phyloP scores from a whole-genome alignment of 2,888 invertebrate species.

The Macaria notata region DNA sequence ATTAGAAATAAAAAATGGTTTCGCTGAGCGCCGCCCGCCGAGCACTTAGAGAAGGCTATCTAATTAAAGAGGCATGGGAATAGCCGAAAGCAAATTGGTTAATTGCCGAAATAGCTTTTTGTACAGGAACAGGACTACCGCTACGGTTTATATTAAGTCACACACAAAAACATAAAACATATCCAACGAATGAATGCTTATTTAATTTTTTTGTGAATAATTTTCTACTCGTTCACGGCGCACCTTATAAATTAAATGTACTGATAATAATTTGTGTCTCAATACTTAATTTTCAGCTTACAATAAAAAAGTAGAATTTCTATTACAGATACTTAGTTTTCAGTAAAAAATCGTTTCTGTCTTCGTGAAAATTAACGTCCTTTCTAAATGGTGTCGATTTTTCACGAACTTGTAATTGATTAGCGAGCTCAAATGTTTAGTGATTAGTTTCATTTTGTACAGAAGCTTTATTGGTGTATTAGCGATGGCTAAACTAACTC shows the following conservation, averaged over 20 bases:
- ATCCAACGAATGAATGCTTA: constrained; percentile 2
- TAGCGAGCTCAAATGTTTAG: too few species aligned
- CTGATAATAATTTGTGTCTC: constrained; percentile 3
- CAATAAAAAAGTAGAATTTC: too few species aligned
- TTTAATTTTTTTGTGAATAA: constrained; percentile 20
- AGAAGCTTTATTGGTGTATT: constrained; percentile 17
- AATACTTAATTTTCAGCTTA: background rate
- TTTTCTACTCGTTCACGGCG: constrained; percentile 3
- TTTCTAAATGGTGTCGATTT: constrained; percentile 6
- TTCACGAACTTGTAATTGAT: constrained; percentile 1
- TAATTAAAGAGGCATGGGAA: constrained; percentile 55
- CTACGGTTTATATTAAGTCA: constrained; percentile 2
- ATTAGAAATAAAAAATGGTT: constrained; percentile 11
- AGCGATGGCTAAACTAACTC: constrained; percentile 6
- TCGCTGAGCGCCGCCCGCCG: constrained; percentile 4
- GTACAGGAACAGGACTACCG: constrained; percentile 8
- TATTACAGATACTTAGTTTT: too few species aligned
- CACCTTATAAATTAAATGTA: constrained; percentile 1
- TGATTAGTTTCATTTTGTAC: constrained; percentile 5
- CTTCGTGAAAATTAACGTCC: constrained; percentile 24
- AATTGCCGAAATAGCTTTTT: constrained; percentile 43
- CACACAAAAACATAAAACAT: constrained; percentile 7
- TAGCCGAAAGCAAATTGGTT: constrained; percentile 51
- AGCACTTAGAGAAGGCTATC: constrained; percentile 36
- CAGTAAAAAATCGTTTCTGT: constrained; percentile 36